Conservation (phyloP, 1,140 invertebrate genomes). For the Portunus trituberculatus region DNA sequence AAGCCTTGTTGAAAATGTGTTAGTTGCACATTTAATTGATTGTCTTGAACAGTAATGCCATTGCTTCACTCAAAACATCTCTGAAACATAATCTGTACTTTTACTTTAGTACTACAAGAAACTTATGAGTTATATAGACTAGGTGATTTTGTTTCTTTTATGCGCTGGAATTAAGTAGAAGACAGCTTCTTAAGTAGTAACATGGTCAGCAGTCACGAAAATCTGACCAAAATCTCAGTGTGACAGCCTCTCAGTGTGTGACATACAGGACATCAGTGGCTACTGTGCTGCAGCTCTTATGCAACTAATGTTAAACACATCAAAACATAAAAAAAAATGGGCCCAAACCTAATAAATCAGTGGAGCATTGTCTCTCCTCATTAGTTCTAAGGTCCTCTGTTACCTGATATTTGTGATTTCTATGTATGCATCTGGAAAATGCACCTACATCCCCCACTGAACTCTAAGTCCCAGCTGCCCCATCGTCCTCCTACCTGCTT, state of each 20-base stretch:
- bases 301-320: conserved; percentile 73
- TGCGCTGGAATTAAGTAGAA: not conserved
- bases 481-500: not conserved
- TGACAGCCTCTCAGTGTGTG: conserved; percentile 16
- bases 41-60: not conserved
- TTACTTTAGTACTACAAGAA: not conserved
- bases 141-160: not conserved
- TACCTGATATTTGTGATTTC: conserved; percentile 76
- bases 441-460: not conserved
- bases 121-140: not conserved
- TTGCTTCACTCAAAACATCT: not conserved
- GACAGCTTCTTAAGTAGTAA: not conserved
- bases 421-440: conserved; percentile 72
- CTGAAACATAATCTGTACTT: not conserved
- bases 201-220: not conserved
- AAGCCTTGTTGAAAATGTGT: not conserved
- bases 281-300: conserved; percentile 64
- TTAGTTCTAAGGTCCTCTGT: conserved; percentile 74
- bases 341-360: conserved; percentile 68
- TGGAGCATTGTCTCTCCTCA: conserved; percentile 66
- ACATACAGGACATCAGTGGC: conserved; percentile 33
- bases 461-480: not conserved
- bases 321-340: conserved; percentile 60
- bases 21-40: not conserved
- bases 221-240: not conserved